These are phyloP conservation scores for Ploceus nigricollis DNA, from an alignment of 2,113 vertebrate species.

Conservation along the genomic window DNA sequence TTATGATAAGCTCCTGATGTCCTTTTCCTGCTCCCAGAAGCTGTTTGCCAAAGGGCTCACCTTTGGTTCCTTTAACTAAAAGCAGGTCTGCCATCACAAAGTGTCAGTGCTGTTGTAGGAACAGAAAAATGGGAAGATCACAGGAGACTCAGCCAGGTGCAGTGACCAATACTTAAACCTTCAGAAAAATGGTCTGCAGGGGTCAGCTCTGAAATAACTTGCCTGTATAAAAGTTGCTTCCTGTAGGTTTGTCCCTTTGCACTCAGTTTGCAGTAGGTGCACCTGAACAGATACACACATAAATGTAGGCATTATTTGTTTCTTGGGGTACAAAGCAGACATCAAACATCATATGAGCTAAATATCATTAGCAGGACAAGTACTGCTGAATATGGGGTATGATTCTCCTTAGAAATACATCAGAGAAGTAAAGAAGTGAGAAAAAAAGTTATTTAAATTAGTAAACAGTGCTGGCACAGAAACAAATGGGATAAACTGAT, in stretches of 20 bases:
- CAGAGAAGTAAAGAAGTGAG: background rate
- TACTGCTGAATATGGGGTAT: background rate
- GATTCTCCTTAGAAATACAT: background rate
- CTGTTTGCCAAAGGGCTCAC: background rate
- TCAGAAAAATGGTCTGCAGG: background rate
- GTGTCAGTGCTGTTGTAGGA: background rate
- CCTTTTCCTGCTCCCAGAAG: slow-evolving; percentile 26
- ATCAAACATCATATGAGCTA: background rate
- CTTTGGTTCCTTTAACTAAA: slow-evolving; percentile 1
- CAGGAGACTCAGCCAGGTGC: background rate
- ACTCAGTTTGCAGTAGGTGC: background rate
- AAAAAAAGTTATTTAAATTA: slow-evolving; percentile 8
- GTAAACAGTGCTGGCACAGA: background rate
- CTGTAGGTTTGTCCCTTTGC: background rate
- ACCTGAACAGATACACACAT: background rate
- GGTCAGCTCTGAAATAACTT: background rate
- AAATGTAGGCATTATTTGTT: background rate
- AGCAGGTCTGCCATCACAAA: background rate
- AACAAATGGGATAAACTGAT: background rate
- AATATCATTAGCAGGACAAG: background rate
- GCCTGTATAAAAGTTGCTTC: background rate
- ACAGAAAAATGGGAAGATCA: background rate
- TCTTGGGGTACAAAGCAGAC: background rate
- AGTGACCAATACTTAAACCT: background rate
- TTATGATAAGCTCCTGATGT: slow-evolving; percentile 38